phyloP scores from a whole-genome alignment of 2,113 vertebrate species.

The Lophochroa leadbeateri region DNA sequence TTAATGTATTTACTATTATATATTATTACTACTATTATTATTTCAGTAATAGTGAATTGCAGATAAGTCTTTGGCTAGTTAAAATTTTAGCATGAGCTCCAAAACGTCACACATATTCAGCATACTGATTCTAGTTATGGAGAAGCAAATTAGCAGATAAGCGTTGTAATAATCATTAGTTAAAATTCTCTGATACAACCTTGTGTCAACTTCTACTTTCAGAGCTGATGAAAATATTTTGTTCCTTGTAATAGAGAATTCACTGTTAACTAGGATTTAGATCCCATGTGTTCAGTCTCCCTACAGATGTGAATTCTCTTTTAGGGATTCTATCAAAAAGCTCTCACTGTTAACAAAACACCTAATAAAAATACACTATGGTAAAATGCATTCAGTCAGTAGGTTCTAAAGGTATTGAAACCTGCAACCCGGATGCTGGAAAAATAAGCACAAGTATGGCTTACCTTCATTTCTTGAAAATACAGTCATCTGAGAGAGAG shows the following conservation, averaged over 20 bases:
- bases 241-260: background rate
- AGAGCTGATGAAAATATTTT: constrained; percentile 22
- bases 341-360: background rate
- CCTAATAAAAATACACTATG: background rate
- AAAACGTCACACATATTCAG: background rate
- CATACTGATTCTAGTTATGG: background rate
- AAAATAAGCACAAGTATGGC: background rate
- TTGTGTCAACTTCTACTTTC: background rate
- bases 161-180: background rate
- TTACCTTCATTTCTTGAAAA: background rate
- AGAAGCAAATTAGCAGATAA: constrained; percentile 18
- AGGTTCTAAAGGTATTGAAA: background rate
- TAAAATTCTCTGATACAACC: background rate
- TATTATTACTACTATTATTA: background rate
- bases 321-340: background rate
- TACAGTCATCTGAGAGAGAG: background rate
- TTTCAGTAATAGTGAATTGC: background rate
- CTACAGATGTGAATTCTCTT: background rate
- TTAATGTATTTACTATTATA: background rate
- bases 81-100: background rate
- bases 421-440: background rate
- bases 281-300: background rate
- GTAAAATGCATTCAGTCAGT: background rate
- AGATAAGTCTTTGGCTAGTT: background rate
- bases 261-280: background rate